Evolutionary conservation across 1,140 invertebrate species (phyloP), one percentile per base, ranked within the genome.

Genomic region (Phortica variegata): DNA sequence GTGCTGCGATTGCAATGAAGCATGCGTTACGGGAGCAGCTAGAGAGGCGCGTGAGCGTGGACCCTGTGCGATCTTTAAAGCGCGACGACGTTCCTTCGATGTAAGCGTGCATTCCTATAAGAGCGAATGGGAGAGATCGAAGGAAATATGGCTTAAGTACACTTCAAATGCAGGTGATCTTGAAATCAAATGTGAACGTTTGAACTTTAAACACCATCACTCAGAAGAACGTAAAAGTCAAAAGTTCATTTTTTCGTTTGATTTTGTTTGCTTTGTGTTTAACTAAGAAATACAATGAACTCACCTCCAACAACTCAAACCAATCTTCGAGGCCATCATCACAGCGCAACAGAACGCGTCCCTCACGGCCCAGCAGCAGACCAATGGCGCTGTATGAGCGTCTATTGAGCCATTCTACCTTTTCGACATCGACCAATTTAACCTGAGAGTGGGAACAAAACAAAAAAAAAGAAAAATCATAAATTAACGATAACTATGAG

Each of bases 351-450:
- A 84, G 77, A 43, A 85, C 79, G 39, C 82, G 78, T 46, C 81
- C 81, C 61, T 83, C 83, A 49, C 79, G 69, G 9, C 77, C 78
- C 45, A 83, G 54, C 7, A 78, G 66, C 44, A 82, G 61, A 18
- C 77, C 81, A 44, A 83, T 82, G 51, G 77, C 79, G 72, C 78
- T 84, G 71, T 81, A 84, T 41, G 77, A 83, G 59, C 79, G 82
- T 47, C 80, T 79, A 65, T 82, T 83, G 21, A 82, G 77, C 84
- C 84, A 85, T 70, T 84, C 82, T 33, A 85, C 81, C 58, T 79
- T 80, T 57, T 85, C 83, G 31, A 86, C 80, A 60, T 85, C 84
- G 31, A 83, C 82, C 49, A 86, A 68, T 71, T 85, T 84, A 39
- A 85, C 77, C 82, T 84, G 66, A n/a, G n/a, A n/a, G n/a, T n/a